These are phyloP conservation scores for Threskiornis aethiopicus DNA, from an alignment of 2,797 vertebrate species.

Conservation along the genomic window DNA sequence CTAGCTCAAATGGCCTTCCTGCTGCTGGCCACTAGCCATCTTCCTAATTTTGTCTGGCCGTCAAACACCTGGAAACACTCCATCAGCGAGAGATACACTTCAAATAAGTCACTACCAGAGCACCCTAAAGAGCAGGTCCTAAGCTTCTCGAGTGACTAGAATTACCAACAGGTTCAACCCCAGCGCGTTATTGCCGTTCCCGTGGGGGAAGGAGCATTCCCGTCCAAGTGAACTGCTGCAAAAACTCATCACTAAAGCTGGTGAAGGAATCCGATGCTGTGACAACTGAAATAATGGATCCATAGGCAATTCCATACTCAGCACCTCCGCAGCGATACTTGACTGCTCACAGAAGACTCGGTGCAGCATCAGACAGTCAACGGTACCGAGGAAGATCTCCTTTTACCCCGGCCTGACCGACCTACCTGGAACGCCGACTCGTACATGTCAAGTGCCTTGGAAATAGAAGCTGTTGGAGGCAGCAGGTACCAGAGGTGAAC, in stretches of 20 bases:
- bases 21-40: neutral
- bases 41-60: neutral
- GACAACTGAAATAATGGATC: neutral
- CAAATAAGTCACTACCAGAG: neutral
- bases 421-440: conserved; percentile 89
- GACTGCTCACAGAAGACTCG: neutral
- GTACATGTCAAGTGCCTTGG: conserved; percentile 86
- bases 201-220: neutral
- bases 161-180: neutral
- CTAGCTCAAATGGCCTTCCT: neutral
- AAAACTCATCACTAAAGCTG: neutral
- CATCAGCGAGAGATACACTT: neutral
- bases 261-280: rapidly evolving
- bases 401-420: rapidly evolving
- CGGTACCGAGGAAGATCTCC: rapidly evolving
- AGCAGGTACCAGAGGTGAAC: conserved; percentile 96
- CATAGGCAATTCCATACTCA: rapidly evolving
- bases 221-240: neutral
- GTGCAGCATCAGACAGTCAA: no score
- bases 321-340: rapidly evolving
- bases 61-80: neutral
- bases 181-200: neutral
- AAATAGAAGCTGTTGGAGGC: conserved; percentile 89
- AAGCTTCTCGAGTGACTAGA: rapidly evolving
- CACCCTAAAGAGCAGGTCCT: neutral